phyloP scores from a whole-genome alignment of 37 sponge, comb jelly and placozoan species.

The Mnemiopsis leidyi region DNA sequence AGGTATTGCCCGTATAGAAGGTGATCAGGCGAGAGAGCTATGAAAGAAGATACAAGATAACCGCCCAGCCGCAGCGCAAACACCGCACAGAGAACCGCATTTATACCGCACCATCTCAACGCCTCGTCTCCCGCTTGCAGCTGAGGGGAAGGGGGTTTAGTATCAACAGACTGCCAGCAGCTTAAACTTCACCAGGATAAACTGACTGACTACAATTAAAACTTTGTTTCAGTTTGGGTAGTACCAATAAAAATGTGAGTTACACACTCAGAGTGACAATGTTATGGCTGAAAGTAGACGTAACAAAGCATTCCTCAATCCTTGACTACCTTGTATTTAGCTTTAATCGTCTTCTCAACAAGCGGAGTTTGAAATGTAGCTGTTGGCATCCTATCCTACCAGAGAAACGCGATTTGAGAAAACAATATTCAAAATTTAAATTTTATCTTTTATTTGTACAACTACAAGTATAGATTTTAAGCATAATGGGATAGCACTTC shows the following conservation, averaged over 20 bases:
- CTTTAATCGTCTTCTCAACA: slow-evolving; percentile 42
- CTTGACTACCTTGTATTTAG: slow-evolving; percentile 36
- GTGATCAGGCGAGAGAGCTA: background rate
- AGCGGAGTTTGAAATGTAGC: slow-evolving; percentile 61
- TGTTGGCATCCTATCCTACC: background rate
- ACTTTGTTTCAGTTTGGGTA: no score
- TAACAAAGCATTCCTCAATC: no score
- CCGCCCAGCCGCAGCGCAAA: slow-evolving; percentile 18
- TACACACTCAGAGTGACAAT: no score
- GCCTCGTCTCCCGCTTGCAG: slow-evolving; percentile 29
- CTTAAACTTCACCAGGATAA: no score
- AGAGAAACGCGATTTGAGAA: background rate
- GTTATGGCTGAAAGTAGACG: no score
- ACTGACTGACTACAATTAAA: no score
- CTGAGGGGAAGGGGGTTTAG: no score
- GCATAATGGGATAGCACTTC: background rate
- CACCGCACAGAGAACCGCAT: slow-evolving; percentile 27
- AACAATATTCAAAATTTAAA: no score
- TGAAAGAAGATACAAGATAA: background rate
- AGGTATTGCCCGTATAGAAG: background rate
- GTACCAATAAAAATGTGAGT: no score
- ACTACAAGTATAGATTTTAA: no score
- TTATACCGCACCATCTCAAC: slow-evolving; percentile 14
- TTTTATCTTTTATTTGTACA: no score
- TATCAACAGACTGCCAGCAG: no score